Base-by-base conservation (phyloP, 2,113 vertebrate genomes). In the Myocastor coypus region DNA sequence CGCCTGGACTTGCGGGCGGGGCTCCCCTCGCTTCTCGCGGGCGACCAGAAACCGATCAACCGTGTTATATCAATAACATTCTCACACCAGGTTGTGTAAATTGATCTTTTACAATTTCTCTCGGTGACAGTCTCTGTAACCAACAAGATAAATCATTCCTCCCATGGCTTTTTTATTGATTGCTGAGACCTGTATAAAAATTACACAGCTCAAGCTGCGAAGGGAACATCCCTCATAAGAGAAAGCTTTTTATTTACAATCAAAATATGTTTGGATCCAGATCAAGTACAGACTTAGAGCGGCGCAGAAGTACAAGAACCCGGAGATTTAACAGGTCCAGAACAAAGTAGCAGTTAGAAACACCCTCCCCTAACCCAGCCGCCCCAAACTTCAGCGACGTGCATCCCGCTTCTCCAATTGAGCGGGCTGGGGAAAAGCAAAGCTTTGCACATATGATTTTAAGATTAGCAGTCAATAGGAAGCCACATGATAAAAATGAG, bases 81-180 rank as follows among this genome's bases (percentile, higher is more conserved):
- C 98, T 98, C 98, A 99, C 99, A 98, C 98, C 98, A 98, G 98
- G 98, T 98, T 99, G 98, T 99, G 99, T 99, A 99, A 99, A 99
- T 99, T 99, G 99, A 99, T 99, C 99, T 99, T 99, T 99, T 99
- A 99, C 99, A 99, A 98, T 99, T 99, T 99, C 99, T 99, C 98
- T 98, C 97, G 14, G 98, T 99, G 99, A 99, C 99, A 99, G 98
- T 97, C 98, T 98, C 98, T 98, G 98, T 99, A 99, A 99, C 98
- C 98, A 98, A 98, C 98, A 99, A 99, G 99, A 99, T 99, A 99
- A 99, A 99, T 99, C 98, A 98, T 98, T 98, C 98, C 98, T 99
- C 99, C 99, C 98, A 98, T 98, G 98, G 98, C 98, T 99, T 98
- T 98, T 98, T 98, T 99, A 99, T 99, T 99, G 99, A 99, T 99